A percentile compares a stretch with the other conserved stretches of the same genome.
Conservation (phyloP, 1,140 invertebrate species). For the Whitmania pigra region DNA sequence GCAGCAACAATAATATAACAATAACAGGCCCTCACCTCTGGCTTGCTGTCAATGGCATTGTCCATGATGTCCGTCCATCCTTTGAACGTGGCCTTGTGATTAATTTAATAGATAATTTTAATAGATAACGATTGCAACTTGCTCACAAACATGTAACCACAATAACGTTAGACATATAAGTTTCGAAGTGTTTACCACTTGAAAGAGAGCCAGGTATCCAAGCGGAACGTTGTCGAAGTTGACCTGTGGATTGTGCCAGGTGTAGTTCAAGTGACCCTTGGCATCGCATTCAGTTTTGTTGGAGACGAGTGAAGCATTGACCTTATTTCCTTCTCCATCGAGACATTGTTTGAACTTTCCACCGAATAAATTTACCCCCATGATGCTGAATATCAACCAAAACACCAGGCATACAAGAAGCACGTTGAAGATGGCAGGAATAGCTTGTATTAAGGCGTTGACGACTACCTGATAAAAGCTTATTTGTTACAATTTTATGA, state of each 20-base stretch:
- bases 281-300: conserved; percentile 32
- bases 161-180: no score
- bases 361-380: conserved; percentile 76
- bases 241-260: conserved; percentile 89
- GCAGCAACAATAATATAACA: not conserved
- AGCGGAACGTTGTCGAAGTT: conserved; percentile 95
- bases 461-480: conserved; percentile 62
- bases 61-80: conserved; percentile 91
- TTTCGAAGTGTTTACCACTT: conserved; percentile 54
- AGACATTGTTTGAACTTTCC: conserved; percentile 86
- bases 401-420: conserved; percentile 75
- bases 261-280: conserved; percentile 66
- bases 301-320: conserved; percentile 25
- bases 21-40: conserved; percentile 55
- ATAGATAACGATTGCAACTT: conserved; percentile 7
- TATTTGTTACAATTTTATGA: no score
- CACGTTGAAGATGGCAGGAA: conserved; percentile 88
- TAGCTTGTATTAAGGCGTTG: conserved; percentile 81
- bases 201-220: conserved; percentile 89
- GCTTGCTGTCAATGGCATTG: conserved; percentile 77
- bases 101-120: conserved; percentile 8
- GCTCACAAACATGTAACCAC: not conserved
- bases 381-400: conserved; percentile 81
- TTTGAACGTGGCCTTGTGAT: conserved; percentile 66
- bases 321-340: conserved; percentile 48